Evolutionary conservation across 2,888 invertebrate species (phyloP), one percentile per base, ranked within the genome.

Genomic region (Melikaiella ostensackeni): DNA sequence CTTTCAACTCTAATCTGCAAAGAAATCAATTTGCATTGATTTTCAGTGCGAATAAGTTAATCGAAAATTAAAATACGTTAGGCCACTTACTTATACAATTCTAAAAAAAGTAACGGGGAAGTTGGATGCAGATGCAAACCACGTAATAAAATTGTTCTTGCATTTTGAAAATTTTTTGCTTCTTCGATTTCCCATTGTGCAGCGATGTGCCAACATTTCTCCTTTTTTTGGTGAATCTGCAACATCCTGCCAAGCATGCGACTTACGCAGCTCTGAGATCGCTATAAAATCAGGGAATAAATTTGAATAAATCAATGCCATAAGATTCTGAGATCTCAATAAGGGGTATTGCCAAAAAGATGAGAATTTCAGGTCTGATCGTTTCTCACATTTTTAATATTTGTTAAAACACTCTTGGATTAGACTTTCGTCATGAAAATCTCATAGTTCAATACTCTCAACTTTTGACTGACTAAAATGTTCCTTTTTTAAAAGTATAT

Each of bases 111-210:
- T 11, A 93, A 86, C 84, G 94, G 93, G 1, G 95, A 94, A 16
- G 94, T 92, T 0, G 95, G 94, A 90, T 97, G 96, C 82, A 95
- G 93, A 75, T 96, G 94, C 27, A 98, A 91, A 0, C 96, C 98
- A 87, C 96, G 94, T 62, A 97, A 92, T 24, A 98, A 92, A 80
- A 96, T 94, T 79, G 93, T 93, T 82, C 96, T 93, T 0, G 97
- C 96, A 84, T 93, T 94, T 30, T 95, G 94, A 16, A 95, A 88
- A 83, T 96, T 95, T 46, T 94, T 92, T 80, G 94, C 94, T 80
- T 95, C 95, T 85, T 95, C 94, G 75, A 94, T 94, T 90, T 97
- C 96, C 95, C 95, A 97, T 84, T 94, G 94, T 13, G 96, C 96
- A 0, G 97, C 97, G 83, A 95, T 92, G 77, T 95, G 94, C 97